phyloP scores from a whole-genome alignment of 1,140 invertebrate species.

The Campodea augens region DNA sequence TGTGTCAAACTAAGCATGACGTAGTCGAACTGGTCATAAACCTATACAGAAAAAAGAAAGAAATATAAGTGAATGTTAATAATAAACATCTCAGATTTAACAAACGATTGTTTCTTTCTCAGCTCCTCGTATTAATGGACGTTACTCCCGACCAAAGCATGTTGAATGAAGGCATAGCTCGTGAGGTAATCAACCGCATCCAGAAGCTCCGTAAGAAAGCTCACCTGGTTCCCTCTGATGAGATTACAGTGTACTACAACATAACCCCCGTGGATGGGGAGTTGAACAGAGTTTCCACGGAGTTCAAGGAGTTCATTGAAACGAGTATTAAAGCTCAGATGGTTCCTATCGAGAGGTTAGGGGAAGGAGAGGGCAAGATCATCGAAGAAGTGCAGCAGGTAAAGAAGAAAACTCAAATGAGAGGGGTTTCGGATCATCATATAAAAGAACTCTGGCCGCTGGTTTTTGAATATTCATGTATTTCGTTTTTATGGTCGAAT shows the following conservation, averaged over 20 bases:
- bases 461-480: too few species aligned
- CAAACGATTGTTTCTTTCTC: slow-evolving; percentile 7
- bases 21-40: too few species aligned
- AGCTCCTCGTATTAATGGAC: slow-evolving; percentile 51
- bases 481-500: too few species aligned
- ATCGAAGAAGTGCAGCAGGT: slow-evolving; percentile 55
- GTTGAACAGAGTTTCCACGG: slow-evolving; percentile 43
- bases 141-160: slow-evolving; percentile 67
- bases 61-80: too few species aligned
- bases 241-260: slow-evolving; percentile 64
- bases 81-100: too few species aligned
- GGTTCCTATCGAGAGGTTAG: not conserved
- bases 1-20: too few species aligned
- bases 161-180: slow-evolving; percentile 74
- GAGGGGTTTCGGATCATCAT: too few species aligned
- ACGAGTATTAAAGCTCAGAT: slow-evolving; percentile 58
- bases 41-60: too few species aligned
- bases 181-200: slow-evolving; percentile 90
- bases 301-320: slow-evolving; percentile 56
- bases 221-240: slow-evolving; percentile 76
- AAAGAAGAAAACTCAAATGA: too few species aligned
- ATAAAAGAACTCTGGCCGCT: too few species aligned
- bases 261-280: slow-evolving; percentile 36
- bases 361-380: slow-evolving; percentile 16
- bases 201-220: slow-evolving; percentile 96